These are phyloP conservation scores for Cheilosia impressa DNA, from an alignment of 2,888 invertebrate genomes.

Conservation along the genomic window DNA sequence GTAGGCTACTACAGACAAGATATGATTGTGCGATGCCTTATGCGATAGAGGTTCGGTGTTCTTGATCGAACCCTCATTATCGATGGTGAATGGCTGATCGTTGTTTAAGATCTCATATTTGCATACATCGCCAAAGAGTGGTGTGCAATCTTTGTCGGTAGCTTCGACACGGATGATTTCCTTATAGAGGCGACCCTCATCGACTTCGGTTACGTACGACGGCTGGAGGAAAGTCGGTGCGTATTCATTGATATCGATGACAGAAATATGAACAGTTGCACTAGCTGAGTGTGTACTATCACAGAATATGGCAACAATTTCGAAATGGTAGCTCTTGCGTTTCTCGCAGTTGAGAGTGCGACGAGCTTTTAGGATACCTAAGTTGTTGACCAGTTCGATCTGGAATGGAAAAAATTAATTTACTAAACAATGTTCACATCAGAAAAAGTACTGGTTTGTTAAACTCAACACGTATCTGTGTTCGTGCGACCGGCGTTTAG, in stretches of 20 bases:
- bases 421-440: background rate
- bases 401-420: slow-evolving; percentile 78
- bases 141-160: slow-evolving; percentile 97
- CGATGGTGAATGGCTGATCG: slow-evolving; percentile 95
- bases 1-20: slow-evolving; percentile 97
- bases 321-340: slow-evolving; percentile 96
- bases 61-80: slow-evolving; percentile 96
- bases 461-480: too few species aligned
- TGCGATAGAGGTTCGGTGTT: slow-evolving; percentile 97
- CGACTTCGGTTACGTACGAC: slow-evolving; percentile 93
- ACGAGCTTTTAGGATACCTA: slow-evolving; percentile 91
- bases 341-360: slow-evolving; percentile 96
- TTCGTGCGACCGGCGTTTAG: too few species aligned
- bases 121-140: slow-evolving; percentile 96
- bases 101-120: slow-evolving; percentile 97
- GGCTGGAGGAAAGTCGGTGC: slow-evolving; percentile 95
- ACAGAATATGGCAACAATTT: slow-evolving; percentile 96
- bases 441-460: too few species aligned
- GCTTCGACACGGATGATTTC: slow-evolving; percentile 96
- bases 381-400: slow-evolving; percentile 90
- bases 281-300: slow-evolving; percentile 94
- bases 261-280: slow-evolving; percentile 96
- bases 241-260: slow-evolving; percentile 98
- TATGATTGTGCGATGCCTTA: slow-evolving; percentile 97
- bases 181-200: slow-evolving; percentile 95